Evolutionary conservation across 2,888 invertebrate genomes (phyloP), one percentile per base, ranked within the genome.

Genomic region (Smittia aterrima): DNA sequence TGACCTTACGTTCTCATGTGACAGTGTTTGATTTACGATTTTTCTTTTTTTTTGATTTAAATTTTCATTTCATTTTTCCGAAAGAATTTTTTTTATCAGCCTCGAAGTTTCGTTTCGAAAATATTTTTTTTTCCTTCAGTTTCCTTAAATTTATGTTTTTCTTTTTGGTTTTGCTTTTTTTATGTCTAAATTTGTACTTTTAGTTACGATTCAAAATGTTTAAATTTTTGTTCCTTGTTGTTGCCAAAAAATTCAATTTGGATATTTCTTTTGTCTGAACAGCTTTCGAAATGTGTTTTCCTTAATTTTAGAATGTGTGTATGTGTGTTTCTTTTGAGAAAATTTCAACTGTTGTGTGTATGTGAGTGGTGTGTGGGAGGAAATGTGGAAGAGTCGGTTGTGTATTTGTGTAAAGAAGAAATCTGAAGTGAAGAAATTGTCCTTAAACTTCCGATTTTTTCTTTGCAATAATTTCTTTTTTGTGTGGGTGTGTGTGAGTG

Each of bases 1-100:
- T 32, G 32, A 32, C n/a, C n/a, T 27, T 66, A 66, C 32, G 32
- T 66, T 32, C 32, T 66, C 38, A 66, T 32, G 7, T 66, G 22
- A 32, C 3, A 32, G 32, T 32, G 32, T 32, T 9, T 6, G 27
- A 16, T 27, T 66, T 62, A 7, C 25, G 1, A 24, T 40, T 22
- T 66, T 32, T 40, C 40, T 38, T 66, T 32, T 18, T 22, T 32
- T 18, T 66, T 38, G 20, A 6, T 32, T 38, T 66, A 7, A 66
- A 66, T 32, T 3, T 6, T 32, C 9, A 32, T 32, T 32, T 32
- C 32, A 32, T 64, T 24, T 25, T 64, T 24, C 16, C 11, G 7
- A 25, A 11, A n/a, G n/a, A n/a, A 32, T 64, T 64, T 64, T 64
- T 32, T 6, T 3, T 32, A 6, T 32, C 32, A 32, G 32, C 32